Evolutionary conservation across 2,113 vertebrate species (phyloP).

Genomic region (Lycocorax pyrrhopterus): DNA sequence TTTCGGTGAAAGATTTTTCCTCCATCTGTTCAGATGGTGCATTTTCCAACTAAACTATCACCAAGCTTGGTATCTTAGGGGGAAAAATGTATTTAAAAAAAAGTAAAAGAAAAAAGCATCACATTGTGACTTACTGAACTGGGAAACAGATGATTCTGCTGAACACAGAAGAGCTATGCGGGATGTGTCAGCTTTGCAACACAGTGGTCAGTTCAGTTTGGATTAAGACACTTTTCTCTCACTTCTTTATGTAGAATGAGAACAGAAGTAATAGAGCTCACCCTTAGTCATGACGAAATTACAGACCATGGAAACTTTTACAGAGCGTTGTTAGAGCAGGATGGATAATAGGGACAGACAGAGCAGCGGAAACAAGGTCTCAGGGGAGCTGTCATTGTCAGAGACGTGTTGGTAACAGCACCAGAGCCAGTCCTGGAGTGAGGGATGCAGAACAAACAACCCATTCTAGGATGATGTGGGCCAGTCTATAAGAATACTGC

Average conservation of each 20-base stretch:
- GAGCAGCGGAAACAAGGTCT: neutral
- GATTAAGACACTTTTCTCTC: neutral
- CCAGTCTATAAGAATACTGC: neutral
- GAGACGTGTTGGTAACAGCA: neutral
- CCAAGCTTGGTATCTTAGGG: neutral
- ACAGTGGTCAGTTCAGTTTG: neutral
- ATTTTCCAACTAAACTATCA: neutral
- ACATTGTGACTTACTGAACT: neutral
- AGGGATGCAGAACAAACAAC: neutral
- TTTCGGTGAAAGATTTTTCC: slow-evolving; percentile 10
- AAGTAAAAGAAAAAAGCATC: neutral
- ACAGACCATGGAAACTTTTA: neutral
- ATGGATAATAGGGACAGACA: neutral
- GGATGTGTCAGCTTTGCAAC: neutral
- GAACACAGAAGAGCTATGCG: neutral
- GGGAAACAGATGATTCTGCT: neutral
- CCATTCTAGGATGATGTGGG: rapidly evolving
- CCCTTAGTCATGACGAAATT: neutral
- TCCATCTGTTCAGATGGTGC: neutral
- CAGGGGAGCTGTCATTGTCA: neutral
- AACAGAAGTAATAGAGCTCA: neutral
- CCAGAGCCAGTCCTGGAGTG: neutral
- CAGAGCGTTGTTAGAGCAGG: neutral
- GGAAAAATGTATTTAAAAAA: neutral
- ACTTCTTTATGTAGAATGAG: neutral